Base-by-base conservation (phyloP, 1,140 invertebrate species). In the Drosophila tropicalis region DNA sequence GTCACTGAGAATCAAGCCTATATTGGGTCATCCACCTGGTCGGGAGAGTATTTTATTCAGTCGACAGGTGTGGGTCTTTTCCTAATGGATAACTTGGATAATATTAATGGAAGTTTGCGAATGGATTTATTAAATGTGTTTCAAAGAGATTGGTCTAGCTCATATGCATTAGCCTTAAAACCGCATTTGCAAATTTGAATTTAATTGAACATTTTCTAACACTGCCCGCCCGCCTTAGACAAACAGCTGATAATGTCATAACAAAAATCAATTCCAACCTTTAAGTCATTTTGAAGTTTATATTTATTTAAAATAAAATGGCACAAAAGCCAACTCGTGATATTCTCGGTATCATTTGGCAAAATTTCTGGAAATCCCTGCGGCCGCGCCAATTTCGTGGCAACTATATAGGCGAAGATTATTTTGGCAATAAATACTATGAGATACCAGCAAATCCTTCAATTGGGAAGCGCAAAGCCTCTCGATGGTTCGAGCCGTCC, bases 11-110 rank as follows among this genome's bases (percentile, higher is more conserved):
- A 95, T 25, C 94, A 94, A 9, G 98, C 96, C 6, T 99, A 98
- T 92, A 97, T 99, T 79, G 98, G 98, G 12, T 99, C 98, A 0
- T 99, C 98, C 22, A 99, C 99, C 93, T 99, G 98, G 98, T 97
- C 97, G 5, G 98, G 96, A 0, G 98, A 99, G 93, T 99, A 99
- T 93, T 99, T 99, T 89, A 95, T 95, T 0, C 93, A 95, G 76
- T 99, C 98, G 0, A 98, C 96, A 12, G 98, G 98, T 62, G 94
- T 97, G n/a, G 95, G 95, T 9, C 93, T 96, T 64, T 93, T 97
- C 3, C 91, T 96, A 2, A 81, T 94, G 94, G 91, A 94, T 29
- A 56, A 78, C 60, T 62, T 74, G 0, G 72, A 68, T 25, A 84
- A 73, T 15, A 39, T 4, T 13, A 93, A 93, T 41, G 90, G 92